Base-by-base conservation (phyloP, 2,113 vertebrate species). In the Myiozetetes cayanensis region DNA sequence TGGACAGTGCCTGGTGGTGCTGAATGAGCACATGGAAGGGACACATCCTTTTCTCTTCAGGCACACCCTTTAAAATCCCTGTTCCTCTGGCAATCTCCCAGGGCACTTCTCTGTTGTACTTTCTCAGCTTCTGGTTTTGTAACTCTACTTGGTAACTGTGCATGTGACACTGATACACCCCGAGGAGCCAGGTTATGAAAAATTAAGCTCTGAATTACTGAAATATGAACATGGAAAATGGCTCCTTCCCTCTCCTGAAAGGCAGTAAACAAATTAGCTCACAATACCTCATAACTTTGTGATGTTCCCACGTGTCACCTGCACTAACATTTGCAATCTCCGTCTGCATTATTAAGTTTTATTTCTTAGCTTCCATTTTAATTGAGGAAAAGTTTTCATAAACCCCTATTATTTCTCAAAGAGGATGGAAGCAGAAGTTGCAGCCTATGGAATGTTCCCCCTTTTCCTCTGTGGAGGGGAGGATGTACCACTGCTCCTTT, bases 331-430 rank as follows among this genome's bases (percentile, higher is more conserved):
- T 75, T 55, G 41, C 62, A 62, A 35, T 77, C 31, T 78, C 46
- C 49, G 27, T 20, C 55, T 67, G 41, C n/a, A 37, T 73, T 94
- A 92, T 93, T 87, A 73, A 33, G 46, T 83, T 77, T 71, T 43
- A 50, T 56, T 93, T 53, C 93, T 81, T 86, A 94, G 46, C 10
- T 87, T 75, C 44, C 33, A 67, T 52, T 93, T 93, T 80, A 93
- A 81, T 66, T 66, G 67, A 87, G 53, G 33, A 43, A 73, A 62
- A 41, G 41, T 77, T 63, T 52, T 86, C 30, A 79, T 70, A 33
- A 75, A 83, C 12, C 6, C 2, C 49, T 81, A 58, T 75, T 55
- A 73, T 66, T 78, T 92, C 35, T 55, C 66, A 35, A 76, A 84
- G 14, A 62, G 17, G 27, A 73, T 43, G 25, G n/a, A 86, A 91